Evolutionary conservation across 2,113 vertebrate species (phyloP), one percentile per base, ranked within the genome.

Genomic region (Tetrax tetrax): DNA sequence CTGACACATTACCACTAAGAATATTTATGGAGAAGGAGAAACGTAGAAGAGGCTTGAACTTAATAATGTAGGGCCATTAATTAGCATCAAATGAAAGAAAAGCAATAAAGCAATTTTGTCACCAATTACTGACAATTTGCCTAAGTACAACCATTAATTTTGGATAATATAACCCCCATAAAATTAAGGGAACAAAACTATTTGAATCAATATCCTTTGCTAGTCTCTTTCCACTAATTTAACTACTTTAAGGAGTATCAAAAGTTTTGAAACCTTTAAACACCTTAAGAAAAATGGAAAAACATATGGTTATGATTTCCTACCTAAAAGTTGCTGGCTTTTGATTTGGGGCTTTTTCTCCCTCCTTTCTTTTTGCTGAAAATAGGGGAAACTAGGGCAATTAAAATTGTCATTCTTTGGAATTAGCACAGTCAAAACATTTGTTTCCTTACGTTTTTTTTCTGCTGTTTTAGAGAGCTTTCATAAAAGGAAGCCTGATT

Each of bases 51-150:
- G 22, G 33, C 38, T 86, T 94, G 81, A 83, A 92, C 94, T 96
- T 97, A 93, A 96, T 96, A 97, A 74, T 71, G 75, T 75, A 92
- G 79, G 60, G 87, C 57, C 87, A 96, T 97, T 97, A 98, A 98
- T 98, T 97, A 97, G 85, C 89, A 96, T 96, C 91, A 98, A 96
- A 95, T 84, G 96, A 98, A 97, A 97, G 97, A 95, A 98, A 98
- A 98, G 97, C 97, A 98, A 98, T 98, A 97, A 97, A 96, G 94
- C 95, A 97, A 96, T 98, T 98, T 95, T 97, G 96, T 97, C 94
- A 97, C 92, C 97, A 98, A 97, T 98, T 98, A 98, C 97, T 96
- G 96, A 96, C 96, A 98, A 98, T 98, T 98, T 98, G 94, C 89
- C 84, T 95, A 98, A 97, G 93, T 89, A 97, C 23, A 41, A 97